Percentiles rank a stretch among this genome's conserved stretches.
Conservation (phyloP, 1,140 invertebrate species). For the Drosophila willistoni region DNA sequence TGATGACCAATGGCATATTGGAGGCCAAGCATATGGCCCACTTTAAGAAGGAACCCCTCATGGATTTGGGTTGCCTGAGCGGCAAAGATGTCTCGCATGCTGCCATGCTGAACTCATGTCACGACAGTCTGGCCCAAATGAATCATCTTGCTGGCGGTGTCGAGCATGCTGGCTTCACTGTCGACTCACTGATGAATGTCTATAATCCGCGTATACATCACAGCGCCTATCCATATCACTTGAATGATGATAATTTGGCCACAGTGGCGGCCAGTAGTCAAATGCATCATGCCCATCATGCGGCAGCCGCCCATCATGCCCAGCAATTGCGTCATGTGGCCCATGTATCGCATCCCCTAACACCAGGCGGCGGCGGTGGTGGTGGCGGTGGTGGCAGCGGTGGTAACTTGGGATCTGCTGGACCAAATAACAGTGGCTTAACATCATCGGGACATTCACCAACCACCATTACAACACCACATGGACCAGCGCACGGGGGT, state of each 20-base stretch:
- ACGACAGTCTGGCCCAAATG: constrained; percentile 82
- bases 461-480: constrained; percentile 78
- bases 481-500: constrained; percentile 78
- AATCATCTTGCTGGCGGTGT: constrained; percentile 75
- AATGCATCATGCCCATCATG: constrained; percentile 75
- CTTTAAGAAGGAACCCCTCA: constrained; percentile 79
- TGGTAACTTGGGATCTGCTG: neutral
- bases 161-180: constrained; percentile 81
- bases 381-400: constrained; percentile 46
- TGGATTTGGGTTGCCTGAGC: constrained; percentile 76
- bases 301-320: constrained; percentile 76
- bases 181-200: constrained; percentile 83
- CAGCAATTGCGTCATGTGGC: constrained; percentile 72
- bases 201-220: constrained; percentile 83
- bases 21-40: constrained; percentile 81
- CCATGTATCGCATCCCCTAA: constrained; percentile 72
- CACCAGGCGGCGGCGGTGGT: constrained; percentile 47
- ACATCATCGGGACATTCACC: constrained; percentile 77
- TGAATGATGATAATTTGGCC: constrained; percentile 80
- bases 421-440: constrained; percentile 33
- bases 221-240: constrained; percentile 82
- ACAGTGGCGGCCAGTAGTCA: constrained; percentile 69
- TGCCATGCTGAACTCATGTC: constrained; percentile 81
- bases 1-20: constrained; percentile 81
- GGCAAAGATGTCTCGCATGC: constrained; percentile 76